Conservation (phyloP, 2,797 vertebrate genomes). For the Microchirus variegatus region DNA sequence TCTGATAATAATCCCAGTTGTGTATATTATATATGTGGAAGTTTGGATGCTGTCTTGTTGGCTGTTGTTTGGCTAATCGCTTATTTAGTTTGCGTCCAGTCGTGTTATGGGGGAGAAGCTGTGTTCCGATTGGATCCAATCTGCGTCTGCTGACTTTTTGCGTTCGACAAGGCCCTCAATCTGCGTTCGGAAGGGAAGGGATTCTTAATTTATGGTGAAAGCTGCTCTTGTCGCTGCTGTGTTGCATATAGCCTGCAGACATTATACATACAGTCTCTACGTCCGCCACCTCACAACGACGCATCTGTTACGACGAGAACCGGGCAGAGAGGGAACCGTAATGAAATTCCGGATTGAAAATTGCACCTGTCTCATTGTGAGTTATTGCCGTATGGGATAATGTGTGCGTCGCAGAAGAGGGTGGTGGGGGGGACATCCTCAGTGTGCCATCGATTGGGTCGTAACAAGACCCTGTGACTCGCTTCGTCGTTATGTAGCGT, state of each 20-base stretch:
- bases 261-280: constrained; percentile 7
- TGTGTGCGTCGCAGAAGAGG: constrained; percentile 58
- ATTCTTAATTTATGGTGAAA: constrained; percentile 64
- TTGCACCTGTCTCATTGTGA: constrained; percentile 71
- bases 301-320: constrained; percentile 41
- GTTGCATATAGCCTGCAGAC: constrained; percentile 3
- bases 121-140: constrained; percentile 59
- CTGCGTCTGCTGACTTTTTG: constrained; percentile 38
- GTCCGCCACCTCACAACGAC: constrained; percentile 55
- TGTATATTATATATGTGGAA: neutral
- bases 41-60: too few relatives aligned
- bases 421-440: constrained; percentile 56
- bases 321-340: constrained; percentile 42
- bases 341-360: constrained; percentile 74
- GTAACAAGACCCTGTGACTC: constrained; percentile 41
- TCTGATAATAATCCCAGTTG: constrained; percentile 15
- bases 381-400: constrained; percentile 69
- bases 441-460: constrained; percentile 55
- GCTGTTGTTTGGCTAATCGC: too few relatives aligned
- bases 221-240: constrained; percentile 59
- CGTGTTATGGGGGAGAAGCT: constrained; percentile 49
- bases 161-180: constrained; percentile 42
- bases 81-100: constrained; percentile 46
- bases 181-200: constrained; percentile 19
- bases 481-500: constrained; percentile 54